Percentiles rank a stretch among this genome's conserved stretches.
phyloP scores from a whole-genome alignment of 2,797 vertebrate species.

The Psittacula echo region DNA sequence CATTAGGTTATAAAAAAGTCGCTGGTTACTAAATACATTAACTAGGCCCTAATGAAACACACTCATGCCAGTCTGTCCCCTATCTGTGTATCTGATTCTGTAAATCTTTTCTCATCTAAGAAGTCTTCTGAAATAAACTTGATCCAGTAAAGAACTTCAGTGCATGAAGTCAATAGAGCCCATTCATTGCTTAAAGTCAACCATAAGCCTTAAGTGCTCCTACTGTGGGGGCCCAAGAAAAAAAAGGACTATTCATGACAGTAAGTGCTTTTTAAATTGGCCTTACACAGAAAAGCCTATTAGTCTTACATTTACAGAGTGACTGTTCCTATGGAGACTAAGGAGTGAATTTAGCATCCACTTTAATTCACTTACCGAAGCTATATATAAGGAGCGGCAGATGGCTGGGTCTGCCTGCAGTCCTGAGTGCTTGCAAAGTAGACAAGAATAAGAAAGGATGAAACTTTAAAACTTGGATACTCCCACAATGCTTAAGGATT shows the following conservation, averaged over 20 bases:
- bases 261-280: neutral
- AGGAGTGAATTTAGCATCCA: neutral
- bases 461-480: neutral
- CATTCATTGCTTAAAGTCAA: neutral
- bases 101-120: neutral
- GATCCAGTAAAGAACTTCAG: neutral
- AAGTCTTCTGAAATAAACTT: neutral
- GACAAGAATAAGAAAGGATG: neutral
- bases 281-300: neutral
- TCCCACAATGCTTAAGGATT: neutral
- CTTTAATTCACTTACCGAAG: neutral
- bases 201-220: neutral
- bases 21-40: neutral
- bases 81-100: neutral
- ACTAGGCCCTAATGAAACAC: neutral
- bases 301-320: neutral
- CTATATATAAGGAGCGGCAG: accelerated
- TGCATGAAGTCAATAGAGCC: neutral
- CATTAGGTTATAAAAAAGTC: neutral
- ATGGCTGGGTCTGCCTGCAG: neutral
- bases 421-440: neutral
- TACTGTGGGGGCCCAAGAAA: neutral
- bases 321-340: neutral
- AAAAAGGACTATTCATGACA: neutral
- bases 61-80: neutral